Percentiles rank a stretch among this genome's conserved stretches.
Conservation (phyloP, 2,888 invertebrate species). For the Dinocampus coccinellae region DNA sequence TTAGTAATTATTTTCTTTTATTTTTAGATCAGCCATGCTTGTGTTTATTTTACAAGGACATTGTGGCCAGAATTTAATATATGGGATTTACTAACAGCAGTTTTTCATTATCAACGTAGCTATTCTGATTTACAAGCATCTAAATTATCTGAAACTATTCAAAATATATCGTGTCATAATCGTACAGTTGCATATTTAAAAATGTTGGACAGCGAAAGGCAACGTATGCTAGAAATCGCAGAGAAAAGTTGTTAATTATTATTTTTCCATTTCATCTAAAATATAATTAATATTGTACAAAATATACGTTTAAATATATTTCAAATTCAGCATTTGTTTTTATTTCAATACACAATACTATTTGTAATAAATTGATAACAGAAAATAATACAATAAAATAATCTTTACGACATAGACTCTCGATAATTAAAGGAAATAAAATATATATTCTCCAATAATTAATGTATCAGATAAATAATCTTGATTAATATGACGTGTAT, state of each 20-base stretch:
- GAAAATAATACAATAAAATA: neutral
- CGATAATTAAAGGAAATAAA: neutral
- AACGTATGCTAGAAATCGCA: conserved; percentile 6
- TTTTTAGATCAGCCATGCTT: conserved; percentile 80
- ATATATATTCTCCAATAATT: neutral
- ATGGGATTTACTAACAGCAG: conserved; percentile 89
- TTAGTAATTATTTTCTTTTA: neutral
- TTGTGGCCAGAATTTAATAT: conserved; percentile 97
- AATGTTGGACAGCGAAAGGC: conserved; percentile 53
- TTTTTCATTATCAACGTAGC: conserved; percentile 88
- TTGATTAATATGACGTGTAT: neutral
- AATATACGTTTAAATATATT: neutral
- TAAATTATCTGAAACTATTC: neutral
- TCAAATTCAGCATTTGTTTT: neutral
- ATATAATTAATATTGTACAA: neutral
- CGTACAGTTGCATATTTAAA: conserved; percentile 52
- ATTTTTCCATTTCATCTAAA: neutral
- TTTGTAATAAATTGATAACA: neutral
- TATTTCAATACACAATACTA: neutral
- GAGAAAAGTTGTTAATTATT: neutral
- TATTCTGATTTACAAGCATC: conserved; percentile 53
- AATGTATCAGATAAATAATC: neutral
- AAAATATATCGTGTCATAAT: neutral
- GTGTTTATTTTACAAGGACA: conserved; percentile 88
- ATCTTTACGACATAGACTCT: neutral